Base-by-base conservation (phyloP, 2,888 invertebrate species). In the Carterocephalus palaemon region DNA sequence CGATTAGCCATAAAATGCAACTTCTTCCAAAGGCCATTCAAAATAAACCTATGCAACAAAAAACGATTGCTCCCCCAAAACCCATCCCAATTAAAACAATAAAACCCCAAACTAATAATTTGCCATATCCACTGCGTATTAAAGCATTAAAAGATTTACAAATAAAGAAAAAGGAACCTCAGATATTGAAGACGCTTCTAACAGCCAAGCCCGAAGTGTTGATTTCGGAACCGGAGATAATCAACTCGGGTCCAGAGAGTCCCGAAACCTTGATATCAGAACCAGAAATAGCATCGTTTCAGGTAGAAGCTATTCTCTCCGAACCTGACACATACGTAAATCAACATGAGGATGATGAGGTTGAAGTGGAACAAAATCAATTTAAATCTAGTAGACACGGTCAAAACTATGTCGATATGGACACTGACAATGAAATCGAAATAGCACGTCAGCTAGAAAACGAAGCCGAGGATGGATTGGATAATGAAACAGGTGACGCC, bases 131-230 rank as follows among this genome's bases (percentile, higher is more conserved):
- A 2, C 66, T 88, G 29, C 77, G 88, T 12, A 87, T 87, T 33
- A 84, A 86, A 66, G 86, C 87, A 3, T 67, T 88, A n/a, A 86
- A 85, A 57, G 88, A 88, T 57, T 70, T 87, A 41, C 87, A 87
- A 68, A 86, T 82, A 40, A 86, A 81, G 61, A 83, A 84, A 58
- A 85, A 83, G 49, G 84, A 86, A 60, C 88, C 88, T 2, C 84
- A 88, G 55, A 88, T 88, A 53, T 65, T 88, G n/a, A 88, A 88
- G 60, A 85, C 87, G 2, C 63, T 88, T 36, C 62, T 88, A 10
- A 87, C 88, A 4, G 56, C 85, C 1, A 85, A 84, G 60, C 85
- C 86, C 0, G 86, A 88, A 59, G 74, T 84, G 28, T 52, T 86
- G 40, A 79, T 87, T 0, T 81, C 87, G 0, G 87, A 87, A 58